These are phyloP conservation scores for Tridacna gigas DNA, from an alignment of 2,888 invertebrate species.

Conservation along the genomic window DNA sequence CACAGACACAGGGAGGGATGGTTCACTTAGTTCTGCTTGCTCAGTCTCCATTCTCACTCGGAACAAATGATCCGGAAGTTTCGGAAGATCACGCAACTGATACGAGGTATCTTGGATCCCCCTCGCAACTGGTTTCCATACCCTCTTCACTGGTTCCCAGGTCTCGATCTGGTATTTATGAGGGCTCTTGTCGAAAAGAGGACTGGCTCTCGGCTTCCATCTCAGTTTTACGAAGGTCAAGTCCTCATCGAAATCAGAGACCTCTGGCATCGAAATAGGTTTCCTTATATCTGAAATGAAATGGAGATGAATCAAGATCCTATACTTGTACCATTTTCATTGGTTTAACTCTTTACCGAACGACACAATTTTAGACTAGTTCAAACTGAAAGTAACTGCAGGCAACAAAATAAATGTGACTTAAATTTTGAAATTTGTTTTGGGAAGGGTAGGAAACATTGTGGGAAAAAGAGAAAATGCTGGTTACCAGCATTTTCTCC, in stretches of 20 bases:
- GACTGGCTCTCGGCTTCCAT: constrained; percentile 71
- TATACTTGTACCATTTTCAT: background rate
- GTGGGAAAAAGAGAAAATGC: too few species aligned
- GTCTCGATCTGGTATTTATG: constrained; percentile 76
- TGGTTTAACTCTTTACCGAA: too few species aligned
- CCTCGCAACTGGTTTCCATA: constrained; percentile 76
- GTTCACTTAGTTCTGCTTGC: constrained; percentile 95
- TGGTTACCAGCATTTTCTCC: too few species aligned
- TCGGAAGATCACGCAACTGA: constrained; percentile 88
- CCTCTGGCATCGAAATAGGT: constrained; percentile 78
- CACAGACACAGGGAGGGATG: constrained; percentile 91
- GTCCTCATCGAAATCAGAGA: constrained; percentile 76
- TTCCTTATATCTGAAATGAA: constrained; percentile 64
- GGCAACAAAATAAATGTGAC: too few species aligned
- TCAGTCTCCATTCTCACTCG: constrained; percentile 98
- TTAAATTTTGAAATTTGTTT: too few species aligned
- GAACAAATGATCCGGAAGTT: constrained; percentile 97
- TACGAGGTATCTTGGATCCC: constrained; percentile 78
- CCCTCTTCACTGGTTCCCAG: constrained; percentile 73
- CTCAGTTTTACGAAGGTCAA: constrained; percentile 72
- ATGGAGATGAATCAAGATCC: background rate
- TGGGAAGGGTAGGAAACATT: too few species aligned
- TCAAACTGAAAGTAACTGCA: too few species aligned
- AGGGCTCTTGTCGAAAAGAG: constrained; percentile 67
- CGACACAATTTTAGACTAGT: too few species aligned